Base-by-base conservation (phyloP, 2,888 invertebrate genomes). In the Sinohyriopsis cumingii region DNA sequence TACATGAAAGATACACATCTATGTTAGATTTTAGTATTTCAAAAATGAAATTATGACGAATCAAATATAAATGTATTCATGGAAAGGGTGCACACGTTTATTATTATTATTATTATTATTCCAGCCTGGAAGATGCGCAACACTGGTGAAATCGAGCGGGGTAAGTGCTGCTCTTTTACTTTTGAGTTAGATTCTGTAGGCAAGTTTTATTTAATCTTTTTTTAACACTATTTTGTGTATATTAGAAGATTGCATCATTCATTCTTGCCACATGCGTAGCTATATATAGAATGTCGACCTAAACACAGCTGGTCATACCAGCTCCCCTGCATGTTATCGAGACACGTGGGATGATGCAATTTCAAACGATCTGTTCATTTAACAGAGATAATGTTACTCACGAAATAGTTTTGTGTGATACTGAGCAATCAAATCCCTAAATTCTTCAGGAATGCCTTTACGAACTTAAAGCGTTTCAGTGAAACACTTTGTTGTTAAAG, bases 111-210 rank as follows among this genome's bases (percentile, higher is more conserved):
- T 45, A 67, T 28, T 65, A 55, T 62, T 76, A 71, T 89, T 89
- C 22, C 87, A 91, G 91, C 90, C 90, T 28, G 91, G 91, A 67
- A 83, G 91, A 73, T 91, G 91, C 5, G 91, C 90, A 24, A 91
- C 91, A 3, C 81, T 91, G 53, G 84, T 80, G 6, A 67, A 70
- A 28, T 63, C 68, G 20, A 57, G 76, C 62, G 63, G 73, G 74
- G 82, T 82, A 74, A 65, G 71, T 72, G 57, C 45, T 45, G 12
- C 12, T 45, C 3, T 45, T 4, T 45, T 60, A 15, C 19, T 45
- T 45, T 33, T 33, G 2, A 45, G 12, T 20, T 55, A 3, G 24
- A 12, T 59, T 28, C n/a, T 24, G 12, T 20, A 0, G 9, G 20
- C 56, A 53, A 24, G 7, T n/a, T 19, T 20, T 18, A 24, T n/a